Evolutionary conservation across 2,888 invertebrate genomes (phyloP).

Genomic region (Halictus quadricinctus): DNA sequence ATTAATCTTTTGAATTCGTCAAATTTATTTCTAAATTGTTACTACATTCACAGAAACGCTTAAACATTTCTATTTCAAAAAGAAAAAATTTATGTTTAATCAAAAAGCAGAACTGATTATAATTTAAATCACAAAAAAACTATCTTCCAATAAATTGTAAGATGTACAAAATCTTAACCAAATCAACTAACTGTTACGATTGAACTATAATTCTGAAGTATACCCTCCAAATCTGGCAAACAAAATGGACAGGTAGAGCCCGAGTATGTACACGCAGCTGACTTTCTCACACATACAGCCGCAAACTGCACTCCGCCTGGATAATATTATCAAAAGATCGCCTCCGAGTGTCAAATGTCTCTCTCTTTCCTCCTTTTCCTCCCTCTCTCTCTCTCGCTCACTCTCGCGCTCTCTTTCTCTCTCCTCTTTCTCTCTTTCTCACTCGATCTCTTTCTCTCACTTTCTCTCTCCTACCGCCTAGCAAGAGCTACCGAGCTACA

Average conservation of each 20-base stretch:
- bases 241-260: slow-evolving; percentile 55
- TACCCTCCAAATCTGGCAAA: slow-evolving; percentile 58
- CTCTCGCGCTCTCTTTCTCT: slow-evolving; percentile 27
- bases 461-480: slow-evolving; percentile 79
- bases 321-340: slow-evolving; percentile 73
- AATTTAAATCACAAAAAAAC: background rate
- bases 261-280: slow-evolving; percentile 69
- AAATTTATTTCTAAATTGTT: background rate
- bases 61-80: background rate
- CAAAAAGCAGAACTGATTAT: background rate
- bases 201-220: slow-evolving; percentile 14
- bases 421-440: slow-evolving; percentile 6
- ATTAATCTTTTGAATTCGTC: background rate
- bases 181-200: background rate
- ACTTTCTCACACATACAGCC: slow-evolving; percentile 66
- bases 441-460: slow-evolving; percentile 32
- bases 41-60: background rate
- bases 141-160: slow-evolving; percentile 10
- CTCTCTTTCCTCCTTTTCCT: slow-evolving; percentile 32
- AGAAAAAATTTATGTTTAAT: slow-evolving; percentile 1
- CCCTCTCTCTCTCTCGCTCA: slow-evolving; percentile 4
- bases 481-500: slow-evolving; percentile 82
- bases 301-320: slow-evolving; percentile 80
- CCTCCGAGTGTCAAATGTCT: slow-evolving; percentile 82
- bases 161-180: background rate